phyloP scores from a whole-genome alignment of 2,888 invertebrate species.

The Bimastos eiseni region DNA sequence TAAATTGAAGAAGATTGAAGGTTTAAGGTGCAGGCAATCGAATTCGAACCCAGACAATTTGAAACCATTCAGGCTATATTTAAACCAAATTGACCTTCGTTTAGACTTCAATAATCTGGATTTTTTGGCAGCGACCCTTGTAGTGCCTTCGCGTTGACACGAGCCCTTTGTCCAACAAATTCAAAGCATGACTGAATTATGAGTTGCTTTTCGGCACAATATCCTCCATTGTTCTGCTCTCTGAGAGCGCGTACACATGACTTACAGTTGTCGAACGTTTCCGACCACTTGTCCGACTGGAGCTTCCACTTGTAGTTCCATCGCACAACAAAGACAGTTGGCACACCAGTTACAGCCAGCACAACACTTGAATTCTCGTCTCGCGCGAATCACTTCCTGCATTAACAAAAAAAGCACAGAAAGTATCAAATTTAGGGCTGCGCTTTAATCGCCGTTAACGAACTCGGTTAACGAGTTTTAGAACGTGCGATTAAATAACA shows the following conservation, averaged over 20 bases:
- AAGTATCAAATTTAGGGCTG: not conserved
- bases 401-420: not conserved
- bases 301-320: slow-evolving; percentile 54
- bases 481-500: no score
- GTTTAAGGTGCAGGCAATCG: not conserved
- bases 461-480: no score
- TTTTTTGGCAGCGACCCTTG: no score
- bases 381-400: slow-evolving; percentile 56
- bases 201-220: no score
- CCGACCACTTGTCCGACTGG: slow-evolving; percentile 57
- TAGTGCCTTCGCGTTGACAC: no score
- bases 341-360: slow-evolving; percentile 57
- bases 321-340: slow-evolving; percentile 47
- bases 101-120: no score
- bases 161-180: no score
- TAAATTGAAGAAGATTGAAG: not conserved
- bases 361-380: slow-evolving; percentile 56
- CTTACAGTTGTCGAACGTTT: slow-evolving; percentile 55
- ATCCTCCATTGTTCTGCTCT: no score
- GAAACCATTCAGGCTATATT: no score
- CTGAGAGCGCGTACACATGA: not conserved
- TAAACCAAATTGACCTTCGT: no score
- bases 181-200: no score
- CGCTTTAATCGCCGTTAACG: no score
- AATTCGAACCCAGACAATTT: not conserved